phyloP scores from a whole-genome alignment of 2,888 invertebrate species.

The Dryocosmus kuriphilus region DNA sequence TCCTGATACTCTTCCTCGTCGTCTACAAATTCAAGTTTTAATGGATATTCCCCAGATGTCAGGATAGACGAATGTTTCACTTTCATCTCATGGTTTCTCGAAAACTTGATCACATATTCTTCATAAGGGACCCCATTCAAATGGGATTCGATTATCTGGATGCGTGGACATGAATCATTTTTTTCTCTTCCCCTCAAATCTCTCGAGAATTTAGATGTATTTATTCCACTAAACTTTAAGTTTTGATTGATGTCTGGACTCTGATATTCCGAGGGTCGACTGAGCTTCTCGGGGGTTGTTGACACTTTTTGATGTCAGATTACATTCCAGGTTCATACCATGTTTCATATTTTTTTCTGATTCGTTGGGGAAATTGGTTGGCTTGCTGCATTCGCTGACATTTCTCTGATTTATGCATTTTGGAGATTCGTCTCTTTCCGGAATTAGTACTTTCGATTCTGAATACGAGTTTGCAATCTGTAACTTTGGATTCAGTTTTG shows the following conservation, averaged over 20 bases:
- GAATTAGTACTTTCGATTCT: constrained; percentile 40
- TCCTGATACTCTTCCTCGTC: constrained; percentile 61
- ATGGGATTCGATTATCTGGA: constrained; percentile 61
- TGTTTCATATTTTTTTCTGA: constrained; percentile 32
- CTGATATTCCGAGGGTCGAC: neutral
- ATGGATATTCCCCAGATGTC: constrained; percentile 45
- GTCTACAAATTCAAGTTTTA: constrained; percentile 61
- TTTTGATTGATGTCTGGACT: neutral
- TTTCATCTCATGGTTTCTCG: constrained; percentile 57
- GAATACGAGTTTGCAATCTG: constrained; percentile 40
- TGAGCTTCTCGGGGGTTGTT: neutral
- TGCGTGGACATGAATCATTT: neutral
- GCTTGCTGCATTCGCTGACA: constrained; percentile 40
- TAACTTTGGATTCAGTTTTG: constrained; percentile 33
- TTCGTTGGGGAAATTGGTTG: constrained; percentile 24
- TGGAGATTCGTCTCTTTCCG: constrained; percentile 44
- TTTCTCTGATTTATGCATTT: constrained; percentile 39
- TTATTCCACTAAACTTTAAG: neutral
- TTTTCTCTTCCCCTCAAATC: constrained; percentile 14
- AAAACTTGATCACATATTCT: constrained; percentile 63
- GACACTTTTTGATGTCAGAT: neutral
- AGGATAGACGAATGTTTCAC: constrained; percentile 56
- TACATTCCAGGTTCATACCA: neutral
- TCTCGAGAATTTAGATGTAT: neutral
- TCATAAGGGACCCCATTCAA: constrained; percentile 61